These are phyloP conservation scores for Polyergus mexicanus DNA, from an alignment of 1,140 invertebrate species.

Conservation along the genomic window DNA sequence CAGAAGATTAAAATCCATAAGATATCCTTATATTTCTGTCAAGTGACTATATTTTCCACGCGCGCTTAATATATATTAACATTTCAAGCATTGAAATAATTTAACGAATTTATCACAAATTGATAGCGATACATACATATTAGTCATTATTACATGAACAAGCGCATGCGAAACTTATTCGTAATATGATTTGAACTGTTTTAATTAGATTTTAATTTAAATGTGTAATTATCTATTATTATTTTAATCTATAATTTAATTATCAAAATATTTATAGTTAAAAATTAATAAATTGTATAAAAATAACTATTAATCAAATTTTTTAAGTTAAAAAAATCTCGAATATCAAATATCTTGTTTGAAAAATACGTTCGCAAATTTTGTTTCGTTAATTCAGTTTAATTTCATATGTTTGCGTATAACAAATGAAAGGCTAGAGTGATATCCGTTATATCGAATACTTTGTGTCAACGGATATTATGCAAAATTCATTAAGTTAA, in stretches of 20 bases:
- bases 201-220: not conserved
- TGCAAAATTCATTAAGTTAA: conserved; percentile 47
- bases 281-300: not conserved
- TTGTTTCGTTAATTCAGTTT: not conserved
- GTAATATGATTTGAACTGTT: not conserved
- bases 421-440: not conserved
- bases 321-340: not conserved
- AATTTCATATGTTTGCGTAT: not conserved
- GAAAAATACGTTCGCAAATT: not conserved
- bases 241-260: not conserved
- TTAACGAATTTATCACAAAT: not conserved
- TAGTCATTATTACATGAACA: conserved; percentile 8
- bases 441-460: not conserved
- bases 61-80: conserved; percentile 10
- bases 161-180: not conserved
- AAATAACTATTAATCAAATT: not conserved
- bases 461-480: conserved; percentile 32
- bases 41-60: not conserved
- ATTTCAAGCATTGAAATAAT: not conserved
- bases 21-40: conserved; percentile 3
- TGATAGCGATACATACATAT: not conserved
- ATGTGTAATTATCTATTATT: not conserved
- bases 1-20: not conserved
- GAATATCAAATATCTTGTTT: not conserved
- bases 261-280: not conserved